Percentiles rank a stretch among this genome's conserved stretches.
phyloP scores from a whole-genome alignment of 2,113 vertebrate genomes.

The Lophotis ruficrista region DNA sequence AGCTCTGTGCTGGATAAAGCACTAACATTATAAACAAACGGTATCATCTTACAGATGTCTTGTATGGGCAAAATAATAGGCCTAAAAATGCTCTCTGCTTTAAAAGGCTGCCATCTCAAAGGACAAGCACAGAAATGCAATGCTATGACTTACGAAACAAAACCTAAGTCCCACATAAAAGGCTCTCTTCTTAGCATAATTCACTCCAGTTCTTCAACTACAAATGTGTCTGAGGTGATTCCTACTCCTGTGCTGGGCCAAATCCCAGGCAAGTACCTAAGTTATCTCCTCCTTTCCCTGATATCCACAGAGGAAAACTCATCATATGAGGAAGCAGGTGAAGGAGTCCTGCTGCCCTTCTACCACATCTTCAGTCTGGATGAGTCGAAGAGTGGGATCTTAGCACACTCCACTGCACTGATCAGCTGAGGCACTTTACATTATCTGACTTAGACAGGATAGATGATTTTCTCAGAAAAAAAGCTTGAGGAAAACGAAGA shows the following conservation, averaged over 20 bases:
- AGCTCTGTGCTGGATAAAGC: not conserved
- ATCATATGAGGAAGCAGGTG: not conserved
- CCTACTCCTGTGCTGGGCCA: not conserved
- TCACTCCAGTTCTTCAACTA: not conserved
- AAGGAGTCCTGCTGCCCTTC: not conserved
- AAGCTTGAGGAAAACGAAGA: not conserved
- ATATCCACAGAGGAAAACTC: not conserved
- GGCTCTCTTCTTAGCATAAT: not conserved
- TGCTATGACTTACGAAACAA: not conserved
- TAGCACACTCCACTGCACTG: not conserved
- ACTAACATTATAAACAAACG: slow-evolving; percentile 11
- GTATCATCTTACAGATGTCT: not conserved
- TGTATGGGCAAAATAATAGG: not conserved
- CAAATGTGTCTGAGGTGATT: not conserved
- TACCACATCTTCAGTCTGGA: not conserved
- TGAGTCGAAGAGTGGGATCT: not conserved
- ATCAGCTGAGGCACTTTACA: not conserved
- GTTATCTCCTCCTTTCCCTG: not conserved
- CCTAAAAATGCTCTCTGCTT: not conserved
- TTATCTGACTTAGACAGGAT: not conserved
- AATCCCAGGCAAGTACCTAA: not conserved
- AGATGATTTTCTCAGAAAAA: not conserved
- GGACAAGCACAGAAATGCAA: not conserved
- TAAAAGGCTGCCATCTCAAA: not conserved
- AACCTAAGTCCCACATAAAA: not conserved